A percentile compares a stretch with the other conserved stretches of the same genome.
Conservation (phyloP, 2,113 vertebrate species). For the Taurulus bubalis region DNA sequence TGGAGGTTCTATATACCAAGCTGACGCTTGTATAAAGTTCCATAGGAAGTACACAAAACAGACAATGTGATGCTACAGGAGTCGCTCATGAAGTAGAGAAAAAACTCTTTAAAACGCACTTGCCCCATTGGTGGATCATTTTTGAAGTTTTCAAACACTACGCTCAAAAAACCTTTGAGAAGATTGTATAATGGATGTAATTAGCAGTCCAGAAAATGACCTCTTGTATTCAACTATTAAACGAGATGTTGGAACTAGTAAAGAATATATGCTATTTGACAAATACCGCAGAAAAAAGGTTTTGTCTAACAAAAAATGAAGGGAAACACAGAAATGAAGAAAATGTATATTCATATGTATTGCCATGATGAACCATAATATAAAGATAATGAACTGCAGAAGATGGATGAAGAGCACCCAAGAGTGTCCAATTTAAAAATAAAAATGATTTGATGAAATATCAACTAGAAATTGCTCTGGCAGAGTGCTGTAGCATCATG, state of each 20-base stretch:
- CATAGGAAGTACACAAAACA: neutral
- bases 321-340: neutral
- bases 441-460: neutral
- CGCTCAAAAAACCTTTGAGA: neutral
- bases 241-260: neutral
- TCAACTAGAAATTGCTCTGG: neutral
- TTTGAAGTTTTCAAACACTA: neutral
- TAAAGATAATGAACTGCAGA: constrained; percentile 2
- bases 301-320: neutral
- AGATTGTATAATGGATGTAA: neutral
- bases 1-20: neutral
- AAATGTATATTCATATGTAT: neutral
- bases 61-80: neutral
- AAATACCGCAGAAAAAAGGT: neutral
- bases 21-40: neutral
- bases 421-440: constrained; percentile 1
- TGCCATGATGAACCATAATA: neutral
- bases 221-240: neutral
- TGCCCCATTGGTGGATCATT: neutral
- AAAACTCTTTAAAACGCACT: neutral
- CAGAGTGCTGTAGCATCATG: neutral
- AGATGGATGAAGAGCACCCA: constrained; percentile 1
- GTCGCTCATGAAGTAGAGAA: neutral
- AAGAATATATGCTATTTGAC: neutral
- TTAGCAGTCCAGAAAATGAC: neutral